Evolutionary conservation across 2,888 invertebrate genomes (phyloP), one percentile per base, ranked within the genome.

Genomic region (Eristalis intricaria): DNA sequence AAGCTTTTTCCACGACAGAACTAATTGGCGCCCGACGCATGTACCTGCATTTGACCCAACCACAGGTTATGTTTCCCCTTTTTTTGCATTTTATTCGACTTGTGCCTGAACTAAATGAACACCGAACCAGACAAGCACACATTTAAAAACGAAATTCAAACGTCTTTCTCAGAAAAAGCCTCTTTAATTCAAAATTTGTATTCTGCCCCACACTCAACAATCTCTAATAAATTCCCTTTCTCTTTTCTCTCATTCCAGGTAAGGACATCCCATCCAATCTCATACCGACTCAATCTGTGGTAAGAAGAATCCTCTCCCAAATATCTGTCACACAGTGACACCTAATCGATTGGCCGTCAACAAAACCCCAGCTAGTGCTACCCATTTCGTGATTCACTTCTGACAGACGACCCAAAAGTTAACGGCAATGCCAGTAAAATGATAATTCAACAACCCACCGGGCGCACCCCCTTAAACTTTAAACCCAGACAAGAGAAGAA

Each of bases 401-500:
- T 60, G 60, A 60, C 60, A 50, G 50, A 50, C 50, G 19, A 50
- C 19, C 50, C 19, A 8, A 50, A 50, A 50, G n/a, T 50, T 50
- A 50, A 50, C 50, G 50, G 50, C 19, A 50, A 50, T 50, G 50
- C 50, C 50, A 50, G 50, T 50, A 19, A 50, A 50, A 22, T 50
- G 50, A 50, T 50, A 50, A 50, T 50, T 70, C 38, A 66, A 40
- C 19, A 23, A 66, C 19, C 0, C 76, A 29, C 8, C 58, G 58
- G 15, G 63, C 77, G 50, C 77, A 77, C 77, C 83, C 77, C 60
- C 40, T 77, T 56, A 29, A 66, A 83, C 58, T 61, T 61, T 10
- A 60, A 50, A 2, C 50, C 50, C 19, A n/a, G 50, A 50, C 50
- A 56, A 35, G 26, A 13, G 23, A 32, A 32, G 10, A 10, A 0